Base-by-base conservation (phyloP, 2,113 vertebrate genomes). In the Corythaixoides concolor region DNA sequence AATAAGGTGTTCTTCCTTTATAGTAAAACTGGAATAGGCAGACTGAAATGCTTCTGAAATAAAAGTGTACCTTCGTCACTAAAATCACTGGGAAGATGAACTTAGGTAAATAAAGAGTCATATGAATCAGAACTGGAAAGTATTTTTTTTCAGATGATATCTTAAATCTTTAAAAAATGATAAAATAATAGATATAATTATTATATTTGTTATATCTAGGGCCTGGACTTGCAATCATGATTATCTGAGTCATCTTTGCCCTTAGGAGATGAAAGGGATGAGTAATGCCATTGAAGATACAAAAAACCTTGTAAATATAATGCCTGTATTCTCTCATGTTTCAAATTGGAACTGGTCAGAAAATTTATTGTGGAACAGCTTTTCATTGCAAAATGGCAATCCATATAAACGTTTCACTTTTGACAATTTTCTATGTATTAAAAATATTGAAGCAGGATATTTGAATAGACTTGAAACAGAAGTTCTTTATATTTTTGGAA, bases 221-320 rank as follows among this genome's bases (percentile, higher is more conserved):
- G 15, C 32, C 45, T 76, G 24, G 28, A 56, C 47, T 85, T 96
- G 85, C 39, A 79, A 2, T 78, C 39, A 35, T 78, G 33, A 50
- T 92, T 95, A 90, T 90, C 64, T 78, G 76, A 96, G 49, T 85
- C 64, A 72, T 94, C 58, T 49, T 78, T 87, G 49, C 80, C 70
- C 68, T 90, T 56, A 81, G 45, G 66, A 94, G 73, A 81, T 87
- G 52, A 87, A 94, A 90, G 43, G 35, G 30, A 63, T 81, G 93
- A 90, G 43, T 81, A 85, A 87, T 60, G 35, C n/a, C 56, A 53
- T 2, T 81, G 90, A 84, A 94, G 64, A 68, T 41, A 90, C 45
- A 90, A 89, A 90, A 22, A 6, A 64, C 62, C 53, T 72, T 87
- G 69, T 94, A 93, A 93, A 73, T 88, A 88, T 89, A 96, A 90